These are phyloP conservation scores for Ochropacha duplaris DNA, from an alignment of 2,888 invertebrate genomes.

Conservation along the genomic window DNA sequence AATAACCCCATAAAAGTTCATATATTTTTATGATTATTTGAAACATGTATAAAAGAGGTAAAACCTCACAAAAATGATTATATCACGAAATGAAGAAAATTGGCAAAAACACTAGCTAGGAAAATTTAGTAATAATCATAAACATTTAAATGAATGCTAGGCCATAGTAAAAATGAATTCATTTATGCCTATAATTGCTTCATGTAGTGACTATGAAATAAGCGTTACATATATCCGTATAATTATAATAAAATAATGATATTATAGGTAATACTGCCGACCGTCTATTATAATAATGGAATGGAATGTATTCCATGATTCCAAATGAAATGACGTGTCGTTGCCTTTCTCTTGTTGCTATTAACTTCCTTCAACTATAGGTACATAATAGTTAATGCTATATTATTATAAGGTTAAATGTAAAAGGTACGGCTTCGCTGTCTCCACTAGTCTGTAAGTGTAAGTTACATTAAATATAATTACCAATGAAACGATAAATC, in stretches of 20 bases:
- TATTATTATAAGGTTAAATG: constrained; percentile 29
- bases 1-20: too few species aligned
- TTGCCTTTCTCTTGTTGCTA: constrained; percentile 66
- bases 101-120: constrained; percentile 70
- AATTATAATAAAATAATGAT: constrained; percentile 37
- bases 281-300: constrained; percentile 27
- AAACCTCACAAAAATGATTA: constrained; percentile 52
- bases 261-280: constrained; percentile 29
- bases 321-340: constrained; percentile 33
- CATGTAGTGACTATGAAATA: constrained; percentile 41
- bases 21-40: constrained; percentile 24
- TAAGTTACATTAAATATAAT: constrained; percentile 22
- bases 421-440: constrained; percentile 37
- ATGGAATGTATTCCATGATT: constrained; percentile 10
- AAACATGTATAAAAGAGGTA: constrained; percentile 40
- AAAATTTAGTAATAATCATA: constrained; percentile 67
- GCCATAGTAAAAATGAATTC: constrained; percentile 39
- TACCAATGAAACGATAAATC: constrained; percentile 15
- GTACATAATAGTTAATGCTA: constrained; percentile 36
- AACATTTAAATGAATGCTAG: constrained; percentile 59
- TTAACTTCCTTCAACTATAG: constrained; percentile 60
- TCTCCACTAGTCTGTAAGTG: constrained; percentile 38
- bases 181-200: constrained; percentile 69
- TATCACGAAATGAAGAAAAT: constrained; percentile 46
- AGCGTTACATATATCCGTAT: constrained; percentile 58